phyloP scores from a whole-genome alignment of 2,113 vertebrate species.

The Prietella phreatophila region DNA sequence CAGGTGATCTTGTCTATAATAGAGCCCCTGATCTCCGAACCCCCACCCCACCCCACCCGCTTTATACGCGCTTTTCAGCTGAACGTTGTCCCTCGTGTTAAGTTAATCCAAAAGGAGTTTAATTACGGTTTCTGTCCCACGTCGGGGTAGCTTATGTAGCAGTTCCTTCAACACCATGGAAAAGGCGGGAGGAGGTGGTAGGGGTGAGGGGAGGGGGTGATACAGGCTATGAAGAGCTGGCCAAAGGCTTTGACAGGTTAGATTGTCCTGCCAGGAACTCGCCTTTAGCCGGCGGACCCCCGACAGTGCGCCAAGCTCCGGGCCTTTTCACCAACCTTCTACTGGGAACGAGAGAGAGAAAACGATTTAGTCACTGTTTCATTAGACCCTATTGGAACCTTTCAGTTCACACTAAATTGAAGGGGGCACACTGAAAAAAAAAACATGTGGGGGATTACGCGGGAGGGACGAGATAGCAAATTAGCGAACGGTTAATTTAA shows the following conservation, averaged over 20 bases:
- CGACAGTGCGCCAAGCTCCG: slow-evolving; percentile 67
- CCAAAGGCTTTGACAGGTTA: slow-evolving; percentile 77
- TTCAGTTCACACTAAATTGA: slow-evolving; percentile 98
- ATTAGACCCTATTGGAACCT: slow-evolving; percentile 98
- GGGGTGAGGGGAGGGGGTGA: not conserved
- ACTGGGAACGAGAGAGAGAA: slow-evolving; percentile 78
- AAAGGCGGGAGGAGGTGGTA: not conserved
- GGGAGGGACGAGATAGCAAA: slow-evolving; percentile 89
- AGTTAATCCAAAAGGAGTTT: slow-evolving; percentile 76
- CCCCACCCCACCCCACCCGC: slow-evolving; percentile 36
- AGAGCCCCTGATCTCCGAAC: slow-evolving; percentile 53
- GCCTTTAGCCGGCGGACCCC: slow-evolving; percentile 70
- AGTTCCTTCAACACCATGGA: slow-evolving; percentile 66
- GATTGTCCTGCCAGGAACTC: slow-evolving; percentile 74
- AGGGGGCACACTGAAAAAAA: slow-evolving; percentile 78
- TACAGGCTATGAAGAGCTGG: slow-evolving; percentile 66
- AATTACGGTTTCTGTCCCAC: slow-evolving; percentile 82
- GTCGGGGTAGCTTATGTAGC: slow-evolving; percentile 76
- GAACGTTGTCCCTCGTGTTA: slow-evolving; percentile 59
- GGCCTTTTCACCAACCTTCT: slow-evolving; percentile 79
- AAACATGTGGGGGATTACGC: slow-evolving; percentile 82
- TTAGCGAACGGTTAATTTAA: slow-evolving; percentile 99
- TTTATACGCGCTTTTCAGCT: slow-evolving; percentile 70
- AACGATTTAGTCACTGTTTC: slow-evolving; percentile 95
- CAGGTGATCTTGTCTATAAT: slow-evolving; percentile 53